Conservation (phyloP, 2,888 invertebrate species). For the Leptinotarsa juncta region DNA sequence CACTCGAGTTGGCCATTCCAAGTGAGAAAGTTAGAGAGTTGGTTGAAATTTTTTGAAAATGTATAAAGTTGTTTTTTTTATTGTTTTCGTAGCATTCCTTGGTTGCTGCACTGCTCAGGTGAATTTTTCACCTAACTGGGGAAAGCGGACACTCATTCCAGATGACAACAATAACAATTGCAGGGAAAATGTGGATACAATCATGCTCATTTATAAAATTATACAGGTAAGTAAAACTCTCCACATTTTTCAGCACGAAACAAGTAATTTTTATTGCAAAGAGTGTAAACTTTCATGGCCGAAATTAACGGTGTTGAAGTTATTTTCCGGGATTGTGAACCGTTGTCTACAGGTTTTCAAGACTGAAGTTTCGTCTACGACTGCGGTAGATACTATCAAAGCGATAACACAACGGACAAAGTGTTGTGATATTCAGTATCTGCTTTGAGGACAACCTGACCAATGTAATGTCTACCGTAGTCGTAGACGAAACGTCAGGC, state of each 20-base stretch:
- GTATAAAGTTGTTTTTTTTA: constrained; percentile 42
- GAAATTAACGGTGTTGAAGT: neutral
- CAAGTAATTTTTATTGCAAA: too few relatives aligned
- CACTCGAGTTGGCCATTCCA: constrained; percentile 43
- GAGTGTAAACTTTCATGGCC: too few relatives aligned
- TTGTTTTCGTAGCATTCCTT: constrained; percentile 51
- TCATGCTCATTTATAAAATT: constrained; percentile 71
- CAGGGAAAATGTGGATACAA: constrained; percentile 68
- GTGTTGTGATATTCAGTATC: neutral
- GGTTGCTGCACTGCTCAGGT: constrained; percentile 59
- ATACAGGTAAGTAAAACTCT: constrained; percentile 66
- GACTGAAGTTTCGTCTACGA: too few relatives aligned
- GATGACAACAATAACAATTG: constrained; percentile 63
- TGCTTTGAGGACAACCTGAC: too few relatives aligned
- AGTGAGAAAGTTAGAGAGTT: constrained; percentile 33
- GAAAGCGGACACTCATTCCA: constrained; percentile 56
- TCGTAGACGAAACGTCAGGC: too few relatives aligned
- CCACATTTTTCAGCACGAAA: neutral
- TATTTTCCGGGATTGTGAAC: too few relatives aligned
- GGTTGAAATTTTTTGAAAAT: constrained; percentile 31
- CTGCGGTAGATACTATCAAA: too few relatives aligned
- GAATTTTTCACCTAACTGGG: constrained; percentile 64
- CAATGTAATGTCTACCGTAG: too few relatives aligned
- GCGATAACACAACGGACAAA: too few relatives aligned
- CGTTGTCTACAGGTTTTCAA: too few relatives aligned